Conservation (phyloP, 2,888 invertebrate genomes). For the Pseudococcus jackbeardsleyi region DNA sequence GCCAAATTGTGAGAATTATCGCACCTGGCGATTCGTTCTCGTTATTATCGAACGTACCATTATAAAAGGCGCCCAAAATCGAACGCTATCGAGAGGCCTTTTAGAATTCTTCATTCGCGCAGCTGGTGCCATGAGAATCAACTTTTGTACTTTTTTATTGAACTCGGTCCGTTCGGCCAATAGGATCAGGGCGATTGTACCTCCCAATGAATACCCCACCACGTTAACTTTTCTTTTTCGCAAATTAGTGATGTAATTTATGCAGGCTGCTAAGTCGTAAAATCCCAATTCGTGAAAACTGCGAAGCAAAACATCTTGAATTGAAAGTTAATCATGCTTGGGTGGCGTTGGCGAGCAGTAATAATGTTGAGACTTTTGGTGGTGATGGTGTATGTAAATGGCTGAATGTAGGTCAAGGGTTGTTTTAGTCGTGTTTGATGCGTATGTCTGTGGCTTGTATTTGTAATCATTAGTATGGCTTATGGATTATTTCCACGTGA, state of each 20-base stretch:
- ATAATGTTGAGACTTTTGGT: neutral
- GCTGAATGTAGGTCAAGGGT: neutral
- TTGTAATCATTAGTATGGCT: slow-evolving; percentile 12
- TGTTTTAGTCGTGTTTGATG: neutral
- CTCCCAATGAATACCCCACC: slow-evolving; percentile 66
- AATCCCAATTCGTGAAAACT: slow-evolving; percentile 66
- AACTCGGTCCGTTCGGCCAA: slow-evolving; percentile 66
- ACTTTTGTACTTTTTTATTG: slow-evolving; percentile 66
- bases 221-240: slow-evolving; percentile 65
- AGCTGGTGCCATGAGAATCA: slow-evolving; percentile 66
- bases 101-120: slow-evolving; percentile 64
- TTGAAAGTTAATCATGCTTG: slow-evolving; percentile 18
- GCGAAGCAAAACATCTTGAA: slow-evolving; percentile 31
- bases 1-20: neutral
- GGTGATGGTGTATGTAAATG: neutral
- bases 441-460: neutral
- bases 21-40: neutral
- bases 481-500: neutral
- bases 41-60: slow-evolving; percentile 50
- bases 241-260: slow-evolving; percentile 65
- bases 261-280: slow-evolving; percentile 64
- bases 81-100: slow-evolving; percentile 62
- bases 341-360: neutral
- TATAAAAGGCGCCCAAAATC: slow-evolving; percentile 64
- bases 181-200: slow-evolving; percentile 64